These are phyloP conservation scores for Empis livida DNA, from an alignment of 2,888 invertebrate species.

Conservation along the genomic window DNA sequence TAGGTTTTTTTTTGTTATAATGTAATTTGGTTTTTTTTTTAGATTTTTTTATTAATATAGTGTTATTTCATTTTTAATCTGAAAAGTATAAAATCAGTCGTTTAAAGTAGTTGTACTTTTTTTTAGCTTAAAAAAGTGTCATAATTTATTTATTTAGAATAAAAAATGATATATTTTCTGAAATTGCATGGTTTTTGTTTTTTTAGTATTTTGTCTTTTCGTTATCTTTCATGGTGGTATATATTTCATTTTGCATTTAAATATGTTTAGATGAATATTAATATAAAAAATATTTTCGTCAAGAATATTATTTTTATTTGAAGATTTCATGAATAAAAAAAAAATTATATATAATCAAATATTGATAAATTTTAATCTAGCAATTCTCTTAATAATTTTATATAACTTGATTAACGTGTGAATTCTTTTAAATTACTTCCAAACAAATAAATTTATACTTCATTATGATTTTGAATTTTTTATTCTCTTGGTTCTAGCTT, in stretches of 20 bases:
- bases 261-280: too few relatives aligned
- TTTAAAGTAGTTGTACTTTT: conserved; percentile 14
- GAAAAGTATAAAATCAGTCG: conserved; percentile 17
- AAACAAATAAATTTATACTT: too few relatives aligned
- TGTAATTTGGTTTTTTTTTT: conserved; percentile 7
- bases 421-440: too few relatives aligned
- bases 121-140: neutral
- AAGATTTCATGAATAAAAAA: too few relatives aligned
- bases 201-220: conserved; percentile 10
- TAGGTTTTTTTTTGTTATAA: conserved; percentile 10
- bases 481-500: too few relatives aligned
- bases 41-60: conserved; percentile 13
- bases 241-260: conserved; percentile 8
- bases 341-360: too few relatives aligned
- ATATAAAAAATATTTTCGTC: too few relatives aligned
- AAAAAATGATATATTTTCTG: neutral
- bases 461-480: too few relatives aligned
- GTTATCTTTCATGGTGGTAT: conserved; percentile 13
- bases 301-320: too few relatives aligned
- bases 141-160: neutral
- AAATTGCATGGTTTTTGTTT: conserved; percentile 6
- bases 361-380: too few relatives aligned
- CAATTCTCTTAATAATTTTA: too few relatives aligned
- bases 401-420: too few relatives aligned
- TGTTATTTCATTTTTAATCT: conserved; percentile 9